Evolutionary conservation across 2,797 vertebrate species (phyloP).

Genomic region (Propithecus perrieri): DNA sequence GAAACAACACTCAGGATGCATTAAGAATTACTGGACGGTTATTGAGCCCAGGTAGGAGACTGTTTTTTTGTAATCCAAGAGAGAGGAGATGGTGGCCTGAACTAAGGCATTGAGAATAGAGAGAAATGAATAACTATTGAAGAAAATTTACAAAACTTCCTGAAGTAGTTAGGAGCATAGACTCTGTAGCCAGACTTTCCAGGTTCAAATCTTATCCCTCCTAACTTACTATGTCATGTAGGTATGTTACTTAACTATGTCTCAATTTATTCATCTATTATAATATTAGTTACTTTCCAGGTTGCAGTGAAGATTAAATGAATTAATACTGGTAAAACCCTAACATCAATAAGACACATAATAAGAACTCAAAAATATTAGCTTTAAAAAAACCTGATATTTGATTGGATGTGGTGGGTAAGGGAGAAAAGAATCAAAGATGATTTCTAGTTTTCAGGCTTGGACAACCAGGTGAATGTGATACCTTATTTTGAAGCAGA

Average conservation of each 20-base stretch:
- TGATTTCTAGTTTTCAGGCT: not conserved
- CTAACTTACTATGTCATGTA: not conserved
- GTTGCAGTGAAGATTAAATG: not conserved
- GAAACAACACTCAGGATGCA: not conserved
- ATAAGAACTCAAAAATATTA: not conserved
- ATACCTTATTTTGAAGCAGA: not conserved
- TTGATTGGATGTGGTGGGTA: not conserved
- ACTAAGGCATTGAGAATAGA: not conserved
- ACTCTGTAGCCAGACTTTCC: not conserved
- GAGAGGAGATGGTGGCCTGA: not conserved
- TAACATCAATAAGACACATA: not conserved
- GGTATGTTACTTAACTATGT: not conserved
- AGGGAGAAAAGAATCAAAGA: not conserved
- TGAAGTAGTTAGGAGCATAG: not conserved
- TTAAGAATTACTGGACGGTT: constrained; percentile 6
- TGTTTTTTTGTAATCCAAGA: not conserved
- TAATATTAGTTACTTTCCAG: not conserved
- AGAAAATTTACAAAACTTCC: constrained; percentile 10
- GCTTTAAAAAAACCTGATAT: not conserved
- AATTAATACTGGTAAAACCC: not conserved
- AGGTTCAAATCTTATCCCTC: not conserved
- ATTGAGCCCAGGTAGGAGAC: not conserved
- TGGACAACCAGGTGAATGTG: not conserved
- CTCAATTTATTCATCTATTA: not conserved
- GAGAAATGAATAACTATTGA: constrained; percentile 13